Evolutionary conservation across 2,888 invertebrate species (phyloP), one percentile per base, ranked within the genome.

Genomic region (Amphimallon solstitiale): DNA sequence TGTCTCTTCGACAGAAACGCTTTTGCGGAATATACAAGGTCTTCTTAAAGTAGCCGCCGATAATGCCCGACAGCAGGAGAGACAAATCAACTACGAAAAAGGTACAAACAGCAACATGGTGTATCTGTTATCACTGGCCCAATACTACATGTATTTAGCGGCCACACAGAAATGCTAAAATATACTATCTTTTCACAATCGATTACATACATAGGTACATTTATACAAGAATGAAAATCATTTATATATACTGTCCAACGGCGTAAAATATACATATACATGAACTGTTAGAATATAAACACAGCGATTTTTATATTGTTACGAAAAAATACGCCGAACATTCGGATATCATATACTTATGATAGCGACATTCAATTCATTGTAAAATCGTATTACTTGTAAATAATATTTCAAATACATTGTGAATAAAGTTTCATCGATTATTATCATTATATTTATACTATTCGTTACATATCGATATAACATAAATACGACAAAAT

Each of bases 11-110:
- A 95, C 97, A 66, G 97, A 97, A 85, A 96, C 95, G 68, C 87
- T 97, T 73, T 89, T 97, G 73, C 87, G 97, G 79, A 97, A 97
- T 83, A 97, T 98, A 79, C 97, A 97, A 84, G 96, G 97, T 61
- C 87, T 97, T 71, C 89, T 97, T 70, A 97, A 97, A 84, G 96
- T 97, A 69, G 97, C 97, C n/a, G 96, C 96, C 1, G 97, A 97
- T 83, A 97, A 97, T 84, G 96, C 97, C 63, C 89, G 97, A 76
- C 96, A 97, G 80, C 96, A 97, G 84, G 97, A 98, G 83, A 87
- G 96, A 74, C 96, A 97, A 84, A 93, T 95, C 84, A 94, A 92
- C 87, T 94, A 95, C 84, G 97, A 97, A 85, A 97, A 96, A 93
- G 95, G 97, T 97, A 86, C 83, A 79, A 83, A 83, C 79, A 83